Evolutionary conservation across 2,113 vertebrate species (phyloP).

Genomic region (Sclerurus mexicanus): DNA sequence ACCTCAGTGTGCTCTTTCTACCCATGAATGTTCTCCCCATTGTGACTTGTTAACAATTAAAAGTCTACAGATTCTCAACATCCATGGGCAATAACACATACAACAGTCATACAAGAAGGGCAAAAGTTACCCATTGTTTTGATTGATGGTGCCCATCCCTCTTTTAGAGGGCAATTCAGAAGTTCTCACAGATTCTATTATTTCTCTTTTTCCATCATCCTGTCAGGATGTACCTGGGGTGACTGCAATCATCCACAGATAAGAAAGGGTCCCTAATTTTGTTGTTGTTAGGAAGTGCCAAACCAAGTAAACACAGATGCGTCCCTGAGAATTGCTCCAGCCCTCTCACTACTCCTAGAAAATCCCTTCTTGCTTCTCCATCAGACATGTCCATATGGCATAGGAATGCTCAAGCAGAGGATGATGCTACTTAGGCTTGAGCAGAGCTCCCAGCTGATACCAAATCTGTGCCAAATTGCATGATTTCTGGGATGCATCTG

Average conservation of each 20-base stretch:
- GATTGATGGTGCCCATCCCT: neutral
- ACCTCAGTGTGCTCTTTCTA: neutral
- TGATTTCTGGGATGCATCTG: neutral
- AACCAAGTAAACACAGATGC: neutral
- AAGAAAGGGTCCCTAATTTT: neutral
- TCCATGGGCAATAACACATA: neutral
- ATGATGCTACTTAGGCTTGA: neutral
- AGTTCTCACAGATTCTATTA: neutral
- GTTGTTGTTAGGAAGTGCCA: neutral
- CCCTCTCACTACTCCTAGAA: neutral
- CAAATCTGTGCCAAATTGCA: neutral
- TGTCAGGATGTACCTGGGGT: neutral
- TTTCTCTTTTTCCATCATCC: neutral
- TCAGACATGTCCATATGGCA: neutral
- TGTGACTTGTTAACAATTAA: neutral
- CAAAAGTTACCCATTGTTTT: neutral
- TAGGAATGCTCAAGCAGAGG: neutral
- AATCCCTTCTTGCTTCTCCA: neutral
- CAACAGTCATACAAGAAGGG: neutral
- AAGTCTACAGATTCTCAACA: neutral
- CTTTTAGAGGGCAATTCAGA: neutral
- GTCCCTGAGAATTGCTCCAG: neutral
- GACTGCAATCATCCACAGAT: neutral
- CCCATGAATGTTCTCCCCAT: neutral
- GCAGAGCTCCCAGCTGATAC: neutral